phyloP scores from a whole-genome alignment of 23 tunicate species.

The Clavelina lepadiformis region DNA sequence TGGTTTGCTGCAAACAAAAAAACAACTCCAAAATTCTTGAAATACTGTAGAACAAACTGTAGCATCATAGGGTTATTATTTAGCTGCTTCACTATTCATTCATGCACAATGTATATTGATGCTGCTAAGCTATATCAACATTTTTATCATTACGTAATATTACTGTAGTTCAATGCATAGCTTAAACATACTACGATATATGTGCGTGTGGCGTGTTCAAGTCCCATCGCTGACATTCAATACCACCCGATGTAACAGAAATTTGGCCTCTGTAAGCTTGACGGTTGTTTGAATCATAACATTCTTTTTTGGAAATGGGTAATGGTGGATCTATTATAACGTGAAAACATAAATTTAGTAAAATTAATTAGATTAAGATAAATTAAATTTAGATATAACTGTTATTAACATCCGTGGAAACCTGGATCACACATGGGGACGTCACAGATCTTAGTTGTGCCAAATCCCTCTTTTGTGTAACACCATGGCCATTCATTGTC shows the following conservation, averaged over 20 bases:
- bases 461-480: slow-evolving; percentile 1
- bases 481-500: slow-evolving; percentile 42
- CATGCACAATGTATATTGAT: not conserved
- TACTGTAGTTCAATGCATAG: not conserved
- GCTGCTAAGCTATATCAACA: not conserved
- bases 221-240: slow-evolving; percentile 29
- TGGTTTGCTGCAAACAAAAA: slow-evolving; percentile 25
- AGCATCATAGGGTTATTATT: not conserved
- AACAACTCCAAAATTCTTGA: not conserved
- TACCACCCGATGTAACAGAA: slow-evolving; percentile 1
- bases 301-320: not conserved
- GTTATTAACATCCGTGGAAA: no score
- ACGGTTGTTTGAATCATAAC: not conserved
- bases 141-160: not conserved
- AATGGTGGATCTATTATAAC: not conserved
- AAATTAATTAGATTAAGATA: no score
- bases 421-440: slow-evolving; percentile 18
- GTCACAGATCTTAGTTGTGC: slow-evolving; percentile 12
- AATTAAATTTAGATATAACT: no score
- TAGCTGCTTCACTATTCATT: not conserved
- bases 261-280: slow-evolving; percentile 6
- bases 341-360: no score
- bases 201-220: slow-evolving; percentile 17
- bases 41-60: slow-evolving; percentile 1
- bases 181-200: slow-evolving; percentile 13